phyloP scores from a whole-genome alignment of 2,888 invertebrate species.

The Pollenia griseotomentosa region DNA sequence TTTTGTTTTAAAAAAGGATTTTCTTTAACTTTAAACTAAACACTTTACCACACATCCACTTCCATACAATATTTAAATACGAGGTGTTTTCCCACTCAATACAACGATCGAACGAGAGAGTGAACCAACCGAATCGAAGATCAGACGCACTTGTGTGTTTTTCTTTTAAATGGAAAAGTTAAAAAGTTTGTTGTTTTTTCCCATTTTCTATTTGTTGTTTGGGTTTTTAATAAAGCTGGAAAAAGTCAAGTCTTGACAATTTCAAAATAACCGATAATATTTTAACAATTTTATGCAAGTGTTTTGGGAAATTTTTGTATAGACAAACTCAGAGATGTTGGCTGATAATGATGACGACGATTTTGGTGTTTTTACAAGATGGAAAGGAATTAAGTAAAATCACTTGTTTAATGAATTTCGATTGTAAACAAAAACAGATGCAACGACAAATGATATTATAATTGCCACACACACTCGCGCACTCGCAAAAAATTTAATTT shows the following conservation, averaged over 20 bases:
- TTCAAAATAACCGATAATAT: constrained; percentile 59
- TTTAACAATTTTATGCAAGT: constrained; percentile 81
- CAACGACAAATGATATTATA: constrained; percentile 12
- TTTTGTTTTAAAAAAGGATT: constrained; percentile 37
- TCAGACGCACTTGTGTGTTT: constrained; percentile 35
- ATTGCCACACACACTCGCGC: not conserved
- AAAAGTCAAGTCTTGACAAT: constrained; percentile 55
- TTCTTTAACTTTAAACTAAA: constrained; percentile 26
- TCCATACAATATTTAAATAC: not conserved
- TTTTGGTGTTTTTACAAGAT: not conserved
- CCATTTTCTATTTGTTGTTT: constrained; percentile 12
- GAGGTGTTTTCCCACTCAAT: constrained; percentile 67
- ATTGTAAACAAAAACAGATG: constrained; percentile 9
- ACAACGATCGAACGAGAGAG: not conserved
- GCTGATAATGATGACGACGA: constrained; percentile 1
- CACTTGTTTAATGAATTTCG: constrained; percentile 22
- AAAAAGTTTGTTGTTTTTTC: constrained; percentile 54
- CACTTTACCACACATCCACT: not conserved
- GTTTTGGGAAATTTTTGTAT: constrained; percentile 74
- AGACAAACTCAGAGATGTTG: not conserved
- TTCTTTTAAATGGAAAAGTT: constrained; percentile 44
- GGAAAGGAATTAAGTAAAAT: not conserved
- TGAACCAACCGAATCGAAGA: too few relatives aligned
- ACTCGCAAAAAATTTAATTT: not conserved
- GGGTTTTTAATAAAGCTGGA: constrained; percentile 36